Evolutionary conservation across 1,140 invertebrate genomes (phyloP), one percentile per base, ranked within the genome.

Genomic region (Camponotus pennsylvanicus): DNA sequence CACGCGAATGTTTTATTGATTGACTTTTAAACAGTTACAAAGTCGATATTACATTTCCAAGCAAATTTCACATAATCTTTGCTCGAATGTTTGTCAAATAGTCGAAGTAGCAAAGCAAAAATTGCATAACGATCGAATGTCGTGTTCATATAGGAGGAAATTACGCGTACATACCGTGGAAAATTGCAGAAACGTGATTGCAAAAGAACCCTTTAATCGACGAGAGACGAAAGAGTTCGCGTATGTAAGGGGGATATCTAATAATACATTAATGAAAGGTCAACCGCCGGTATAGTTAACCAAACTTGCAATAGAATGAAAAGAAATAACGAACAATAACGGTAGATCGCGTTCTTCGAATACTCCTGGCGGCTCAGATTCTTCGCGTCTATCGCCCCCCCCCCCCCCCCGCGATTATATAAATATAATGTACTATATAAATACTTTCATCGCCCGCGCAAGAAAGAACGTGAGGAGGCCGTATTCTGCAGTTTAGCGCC

Each of bases 301-400:
- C 42, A 52, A 70, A 52, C 18, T 37, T 55, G 32, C 40, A 42
- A 45, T 79, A 75, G 27, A 27, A 21, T 13, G 37, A 52, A 89
- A 83, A 73, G 79, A 90, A 87, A 86, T 79, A 88, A 90, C 87
- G 84, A 90, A 80, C 75, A 86, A 86, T 89, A 88, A 88, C 77
- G 76, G 59, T 77, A 86, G 64, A 49, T 66, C 42, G 57, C 87
- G 71, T 91, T 91, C 90, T 73, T 80, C 34, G 85, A 80, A 86
- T 79, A 76, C 59, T 63, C 49, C 57, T 42, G 40, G 18, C 59
- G 49, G 67, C 57, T 84, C 77, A 89, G 90, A 91, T 91, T 91
- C 90, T 59, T 64, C 45, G 42, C 32, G 13, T 27, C 21, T 52
- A 9, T n/a, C 18, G 37, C 40, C 40, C 34, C n/a, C n/a, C n/a